Base-by-base conservation (phyloP, 2,888 invertebrate species). In the Aelia acuminata region DNA sequence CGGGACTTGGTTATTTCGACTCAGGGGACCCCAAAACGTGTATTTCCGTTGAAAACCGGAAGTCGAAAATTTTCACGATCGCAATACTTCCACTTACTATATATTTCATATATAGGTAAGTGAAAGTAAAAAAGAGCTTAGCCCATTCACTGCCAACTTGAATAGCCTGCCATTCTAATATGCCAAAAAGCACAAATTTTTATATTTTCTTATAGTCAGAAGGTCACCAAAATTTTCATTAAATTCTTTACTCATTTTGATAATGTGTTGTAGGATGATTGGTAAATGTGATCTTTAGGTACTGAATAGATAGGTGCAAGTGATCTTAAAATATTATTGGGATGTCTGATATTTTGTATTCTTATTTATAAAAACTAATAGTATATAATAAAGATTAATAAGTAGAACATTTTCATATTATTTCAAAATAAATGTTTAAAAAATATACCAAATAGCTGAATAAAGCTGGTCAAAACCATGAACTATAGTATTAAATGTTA, bases 81-180 rank as follows among this genome's bases (percentile, higher is more conserved):
- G n/a, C n/a, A n/a, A n/a, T n/a, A n/a, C n/a, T n/a, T n/a, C n/a
- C n/a, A n/a, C n/a, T n/a, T n/a, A n/a, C n/a, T n/a, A n/a, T n/a
- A n/a, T n/a, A n/a, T n/a, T n/a, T n/a, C n/a, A n/a, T n/a, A n/a
- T n/a, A n/a, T n/a, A n/a, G n/a, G n/a, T n/a, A n/a, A n/a, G n/a
- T n/a, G n/a, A n/a, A n/a, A n/a, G n/a, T n/a, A n/a, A n/a, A n/a
- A 75, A 87, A 70, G 75, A 26, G 70, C 70, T 70, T 75, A 75
- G 87, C 70, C 75, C 75, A 75, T 87, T 75, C 75, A 87, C 75
- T 70, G 70, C 75, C 75, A 47, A 48, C 49, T 75, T 57, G 13
- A 35, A 49, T 87, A 47, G 48, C 39, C 80, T 43, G 80, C 39
- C 43, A 43, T 43, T 22, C 35, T 20, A 7, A 35, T 70, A 18